Percentiles rank a stretch among this genome's conserved stretches.
Conservation (phyloP, 1,140 invertebrate species). For the Pemphigus obesinymphae region DNA sequence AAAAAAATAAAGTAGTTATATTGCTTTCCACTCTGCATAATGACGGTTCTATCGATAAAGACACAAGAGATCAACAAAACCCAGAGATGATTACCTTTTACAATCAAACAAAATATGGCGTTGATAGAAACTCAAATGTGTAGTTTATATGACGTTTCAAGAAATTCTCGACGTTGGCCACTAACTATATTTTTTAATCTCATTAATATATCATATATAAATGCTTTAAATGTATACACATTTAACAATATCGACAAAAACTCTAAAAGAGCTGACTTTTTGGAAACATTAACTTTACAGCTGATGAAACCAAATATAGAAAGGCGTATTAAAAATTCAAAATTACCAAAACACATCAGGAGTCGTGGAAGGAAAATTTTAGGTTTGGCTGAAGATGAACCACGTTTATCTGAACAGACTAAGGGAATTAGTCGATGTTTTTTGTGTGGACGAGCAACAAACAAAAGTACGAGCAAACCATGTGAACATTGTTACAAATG, state of each 20-base stretch:
- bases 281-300: neutral
- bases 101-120: constrained; percentile 51
- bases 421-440: neutral
- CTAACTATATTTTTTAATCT: constrained; percentile 45
- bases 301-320: too few species aligned
- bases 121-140: constrained; percentile 50
- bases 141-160: constrained; percentile 43
- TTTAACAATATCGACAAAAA: neutral
- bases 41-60: constrained; percentile 43
- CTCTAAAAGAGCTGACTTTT: neutral
- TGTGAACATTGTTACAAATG: neutral
- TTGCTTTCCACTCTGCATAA: constrained; percentile 46
- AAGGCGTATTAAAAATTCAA: too few species aligned
- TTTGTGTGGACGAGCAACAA: neutral
- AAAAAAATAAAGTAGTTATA: constrained; percentile 48
- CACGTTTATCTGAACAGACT: too few species aligned
- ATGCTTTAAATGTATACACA: neutral
- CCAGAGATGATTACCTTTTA: constrained; percentile 51
- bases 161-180: constrained; percentile 48
- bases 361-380: too few species aligned
- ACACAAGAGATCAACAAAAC: constrained; percentile 45
- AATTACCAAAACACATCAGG: too few species aligned
- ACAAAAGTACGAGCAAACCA: neutral
- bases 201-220: neutral
- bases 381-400: too few species aligned